These are phyloP conservation scores for Drosophila siamana DNA, from an alignment of 2,888 invertebrate species.

Conservation along the genomic window DNA sequence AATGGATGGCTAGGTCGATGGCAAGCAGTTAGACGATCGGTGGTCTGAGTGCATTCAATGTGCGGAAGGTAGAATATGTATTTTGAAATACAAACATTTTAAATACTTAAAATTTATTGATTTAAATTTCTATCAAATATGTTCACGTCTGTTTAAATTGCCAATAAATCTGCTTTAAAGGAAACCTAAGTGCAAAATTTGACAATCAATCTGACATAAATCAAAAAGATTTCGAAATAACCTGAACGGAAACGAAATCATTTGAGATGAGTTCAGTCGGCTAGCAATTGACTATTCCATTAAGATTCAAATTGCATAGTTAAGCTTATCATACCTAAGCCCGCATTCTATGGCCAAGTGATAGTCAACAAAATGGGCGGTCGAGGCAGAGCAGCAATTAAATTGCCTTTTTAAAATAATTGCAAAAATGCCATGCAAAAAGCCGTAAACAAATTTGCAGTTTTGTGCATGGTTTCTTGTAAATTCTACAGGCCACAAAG, in stretches of 20 bases:
- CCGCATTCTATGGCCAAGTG: neutral
- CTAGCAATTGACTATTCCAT: slow-evolving; percentile 51
- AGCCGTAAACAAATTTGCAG: slow-evolving; percentile 54
- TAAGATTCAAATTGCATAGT: slow-evolving; percentile 54
- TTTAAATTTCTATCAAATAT: neutral
- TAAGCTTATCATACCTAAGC: slow-evolving; percentile 27
- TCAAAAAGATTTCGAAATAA: slow-evolving; percentile 45
- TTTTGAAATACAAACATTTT: neutral
- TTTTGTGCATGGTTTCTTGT: slow-evolving; percentile 44
- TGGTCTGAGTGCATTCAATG: neutral
- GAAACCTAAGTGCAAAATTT: slow-evolving; percentile 12
- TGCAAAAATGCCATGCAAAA: slow-evolving; percentile 59
- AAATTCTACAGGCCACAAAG: slow-evolving; percentile 54
- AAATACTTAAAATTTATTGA: neutral
- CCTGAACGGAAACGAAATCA: slow-evolving; percentile 24
- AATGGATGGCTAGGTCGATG: slow-evolving; percentile 11
- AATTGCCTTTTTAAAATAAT: slow-evolving; percentile 72
- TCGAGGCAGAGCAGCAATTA: slow-evolving; percentile 53
- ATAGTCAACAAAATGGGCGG: slow-evolving; percentile 22
- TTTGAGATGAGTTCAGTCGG: slow-evolving; percentile 17
- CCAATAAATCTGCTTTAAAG: slow-evolving; percentile 36
- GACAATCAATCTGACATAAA: slow-evolving; percentile 48
- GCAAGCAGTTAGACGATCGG: too few species aligned
- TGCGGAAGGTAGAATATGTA: neutral
- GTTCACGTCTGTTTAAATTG: slow-evolving; percentile 26